phyloP scores from a whole-genome alignment of 2,888 invertebrate species.

The Synanthedon formicaeformis region DNA sequence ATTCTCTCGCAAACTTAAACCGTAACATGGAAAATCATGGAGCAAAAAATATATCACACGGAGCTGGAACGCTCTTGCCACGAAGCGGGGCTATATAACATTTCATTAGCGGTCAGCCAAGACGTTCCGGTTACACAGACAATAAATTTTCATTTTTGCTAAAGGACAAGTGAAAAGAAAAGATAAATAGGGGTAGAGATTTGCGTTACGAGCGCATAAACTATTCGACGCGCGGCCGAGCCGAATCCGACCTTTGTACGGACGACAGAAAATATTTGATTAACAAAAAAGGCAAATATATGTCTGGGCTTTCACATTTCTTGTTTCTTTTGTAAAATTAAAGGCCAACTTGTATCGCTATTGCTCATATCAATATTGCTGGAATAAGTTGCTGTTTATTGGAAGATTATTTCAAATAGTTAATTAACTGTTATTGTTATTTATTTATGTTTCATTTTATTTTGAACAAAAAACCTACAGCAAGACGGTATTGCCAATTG shows the following conservation, averaged over 20 bases:
- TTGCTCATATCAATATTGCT: no score
- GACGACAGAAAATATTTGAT: slow-evolving; percentile 31
- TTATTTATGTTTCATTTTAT: no score
- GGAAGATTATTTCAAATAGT: no score
- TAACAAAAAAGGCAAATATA: slow-evolving; percentile 25
- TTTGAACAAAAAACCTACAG: no score
- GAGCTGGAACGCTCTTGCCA: slow-evolving; percentile 14
- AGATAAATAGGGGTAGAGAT: slow-evolving; percentile 50
- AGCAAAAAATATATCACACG: slow-evolving; percentile 29
- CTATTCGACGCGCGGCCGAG: slow-evolving; percentile 24
- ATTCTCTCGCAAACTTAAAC: slow-evolving; percentile 4
- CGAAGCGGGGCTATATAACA: slow-evolving; percentile 37
- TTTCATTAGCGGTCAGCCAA: slow-evolving; percentile 56
- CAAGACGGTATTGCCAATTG: no score
- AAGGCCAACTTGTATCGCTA: no score
- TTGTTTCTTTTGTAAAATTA: background rate
- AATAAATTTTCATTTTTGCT: slow-evolving; percentile 64
- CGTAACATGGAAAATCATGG: slow-evolving; percentile 15
- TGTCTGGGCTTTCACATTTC: slow-evolving; percentile 5
- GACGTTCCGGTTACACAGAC: slow-evolving; percentile 41
- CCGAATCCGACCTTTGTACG: slow-evolving; percentile 6
- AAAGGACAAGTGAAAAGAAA: slow-evolving; percentile 58
- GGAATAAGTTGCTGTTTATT: no score
- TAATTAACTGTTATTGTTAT: no score
- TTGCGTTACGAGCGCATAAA: slow-evolving; percentile 34